Conservation (phyloP, 2,888 invertebrate genomes). For the Lathronympha strigana region DNA sequence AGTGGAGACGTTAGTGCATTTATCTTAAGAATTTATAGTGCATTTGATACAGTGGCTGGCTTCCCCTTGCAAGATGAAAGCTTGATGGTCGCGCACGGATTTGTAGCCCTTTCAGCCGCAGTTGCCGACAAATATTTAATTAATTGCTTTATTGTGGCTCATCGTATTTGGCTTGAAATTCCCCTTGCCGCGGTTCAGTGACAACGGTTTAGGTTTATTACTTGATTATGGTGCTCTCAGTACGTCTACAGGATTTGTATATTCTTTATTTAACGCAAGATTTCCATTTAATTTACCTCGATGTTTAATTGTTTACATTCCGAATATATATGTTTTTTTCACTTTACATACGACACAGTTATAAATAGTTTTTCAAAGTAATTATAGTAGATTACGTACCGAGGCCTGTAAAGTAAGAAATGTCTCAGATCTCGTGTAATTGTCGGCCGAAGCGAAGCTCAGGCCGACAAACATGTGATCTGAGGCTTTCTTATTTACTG, state of each 20-base stretch:
- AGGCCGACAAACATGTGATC: too few species aligned
- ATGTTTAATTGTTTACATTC: not conserved
- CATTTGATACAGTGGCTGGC: conserved; percentile 33
- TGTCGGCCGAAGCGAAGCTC: too few species aligned
- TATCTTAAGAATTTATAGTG: conserved; percentile 37
- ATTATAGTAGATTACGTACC: too few species aligned
- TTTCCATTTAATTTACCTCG: not conserved
- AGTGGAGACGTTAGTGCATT: conserved; percentile 31
- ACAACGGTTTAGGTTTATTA: conserved; percentile 42
- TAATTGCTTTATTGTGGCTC: conserved; percentile 49
- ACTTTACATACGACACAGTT: not conserved
- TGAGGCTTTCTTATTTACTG: too few species aligned
- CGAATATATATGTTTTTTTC: not conserved
- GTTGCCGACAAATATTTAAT: conserved; percentile 50
- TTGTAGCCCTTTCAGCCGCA: conserved; percentile 38
- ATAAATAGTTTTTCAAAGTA: too few species aligned
- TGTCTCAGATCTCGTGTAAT: too few species aligned
- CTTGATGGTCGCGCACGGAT: conserved; percentile 33
- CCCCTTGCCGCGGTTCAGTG: conserved; percentile 37
- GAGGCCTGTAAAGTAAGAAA: too few species aligned
- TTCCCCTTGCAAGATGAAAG: conserved; percentile 31
- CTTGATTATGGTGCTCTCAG: conserved; percentile 27
- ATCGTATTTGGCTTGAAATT: conserved; percentile 44
- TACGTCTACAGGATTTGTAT: conserved; percentile 8
- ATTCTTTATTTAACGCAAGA: conserved; percentile 2